Evolutionary conservation across 2,888 invertebrate species (phyloP).

Genomic region (Himalopsyche kuldschensis): DNA sequence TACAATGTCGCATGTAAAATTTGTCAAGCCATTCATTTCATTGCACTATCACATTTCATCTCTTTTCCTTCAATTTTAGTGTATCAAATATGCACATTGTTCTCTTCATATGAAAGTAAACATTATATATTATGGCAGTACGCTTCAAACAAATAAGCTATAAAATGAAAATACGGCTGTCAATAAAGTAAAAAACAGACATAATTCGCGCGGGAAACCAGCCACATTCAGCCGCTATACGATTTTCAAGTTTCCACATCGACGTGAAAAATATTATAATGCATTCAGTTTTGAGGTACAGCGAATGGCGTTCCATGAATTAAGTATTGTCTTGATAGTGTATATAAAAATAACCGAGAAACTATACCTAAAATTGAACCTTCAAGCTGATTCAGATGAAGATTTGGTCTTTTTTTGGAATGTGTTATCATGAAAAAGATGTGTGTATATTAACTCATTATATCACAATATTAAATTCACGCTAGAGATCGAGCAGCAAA

Average conservation of each 20-base stretch:
- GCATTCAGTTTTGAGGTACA: not conserved
- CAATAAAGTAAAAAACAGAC: slow-evolving; percentile 17
- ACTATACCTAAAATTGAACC: too few species aligned
- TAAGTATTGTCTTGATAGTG: too few species aligned
- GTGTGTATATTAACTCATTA: too few species aligned
- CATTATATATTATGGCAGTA: slow-evolving; percentile 4
- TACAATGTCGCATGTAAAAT: too few species aligned
- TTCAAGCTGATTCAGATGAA: too few species aligned
- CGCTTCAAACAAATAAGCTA: slow-evolving; percentile 23
- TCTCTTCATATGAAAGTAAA: not conserved
- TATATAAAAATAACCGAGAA: too few species aligned
- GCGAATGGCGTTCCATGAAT: not conserved
- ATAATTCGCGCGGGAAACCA: not conserved
- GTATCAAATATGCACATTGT: slow-evolving; percentile 4
- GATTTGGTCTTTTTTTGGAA: too few species aligned
- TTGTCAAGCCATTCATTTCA: too few species aligned
- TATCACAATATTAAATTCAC: too few species aligned
- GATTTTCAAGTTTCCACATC: not conserved
- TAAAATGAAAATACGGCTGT: slow-evolving; percentile 15
- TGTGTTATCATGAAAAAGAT: too few species aligned
- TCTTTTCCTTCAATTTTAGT: not conserved
- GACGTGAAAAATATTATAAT: slow-evolving; percentile 2
- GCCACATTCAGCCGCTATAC: not conserved
- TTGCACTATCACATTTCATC: not conserved
- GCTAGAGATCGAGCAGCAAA: too few species aligned